A percentile compares a stretch with the other conserved stretches of the same genome.
Conservation (phyloP, 2,888 invertebrate species). For the Habroteleia sp. region DNA sequence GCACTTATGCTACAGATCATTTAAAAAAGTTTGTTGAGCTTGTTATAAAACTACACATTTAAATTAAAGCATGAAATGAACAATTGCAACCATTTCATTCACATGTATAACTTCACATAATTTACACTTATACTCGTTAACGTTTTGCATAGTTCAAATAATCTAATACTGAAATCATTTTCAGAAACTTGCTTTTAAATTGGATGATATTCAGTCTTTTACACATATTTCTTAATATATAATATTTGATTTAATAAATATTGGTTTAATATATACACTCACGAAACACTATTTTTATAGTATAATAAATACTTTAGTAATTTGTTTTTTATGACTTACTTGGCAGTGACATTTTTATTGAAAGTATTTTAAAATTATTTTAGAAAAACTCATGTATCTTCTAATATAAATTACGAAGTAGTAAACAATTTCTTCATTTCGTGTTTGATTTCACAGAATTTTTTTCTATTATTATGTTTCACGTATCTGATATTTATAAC, state of each 20-base stretch:
- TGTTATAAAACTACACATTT: conserved; percentile 40
- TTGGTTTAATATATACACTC: conserved; percentile 49
- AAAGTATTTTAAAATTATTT: neutral
- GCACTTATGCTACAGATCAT: neutral
- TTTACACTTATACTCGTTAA: conserved; percentile 32
- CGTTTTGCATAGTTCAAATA: conserved; percentile 11
- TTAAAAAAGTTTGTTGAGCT: conserved; percentile 33
- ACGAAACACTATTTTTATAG: conserved; percentile 32
- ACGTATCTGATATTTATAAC: too few species aligned
- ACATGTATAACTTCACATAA: conserved; percentile 13
- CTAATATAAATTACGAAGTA: too few species aligned
- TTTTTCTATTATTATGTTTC: too few species aligned
- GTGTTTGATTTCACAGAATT: too few species aligned
- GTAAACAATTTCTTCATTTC: too few species aligned
- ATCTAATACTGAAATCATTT: conserved; percentile 44
- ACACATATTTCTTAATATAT: conserved; percentile 40
- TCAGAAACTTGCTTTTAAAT: conserved; percentile 17
- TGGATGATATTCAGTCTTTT: conserved; percentile 53
- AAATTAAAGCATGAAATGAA: too few species aligned
- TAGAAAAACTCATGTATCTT: too few species aligned
- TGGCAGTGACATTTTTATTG: conserved; percentile 3
- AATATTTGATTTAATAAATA: too few species aligned
- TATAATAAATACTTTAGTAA: too few species aligned
- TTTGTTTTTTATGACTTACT: too few species aligned
- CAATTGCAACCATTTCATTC: conserved; percentile 9